These are phyloP conservation scores for Leptodactylus fallax DNA, from an alignment of 2,797 vertebrate species.

Conservation along the genomic window DNA sequence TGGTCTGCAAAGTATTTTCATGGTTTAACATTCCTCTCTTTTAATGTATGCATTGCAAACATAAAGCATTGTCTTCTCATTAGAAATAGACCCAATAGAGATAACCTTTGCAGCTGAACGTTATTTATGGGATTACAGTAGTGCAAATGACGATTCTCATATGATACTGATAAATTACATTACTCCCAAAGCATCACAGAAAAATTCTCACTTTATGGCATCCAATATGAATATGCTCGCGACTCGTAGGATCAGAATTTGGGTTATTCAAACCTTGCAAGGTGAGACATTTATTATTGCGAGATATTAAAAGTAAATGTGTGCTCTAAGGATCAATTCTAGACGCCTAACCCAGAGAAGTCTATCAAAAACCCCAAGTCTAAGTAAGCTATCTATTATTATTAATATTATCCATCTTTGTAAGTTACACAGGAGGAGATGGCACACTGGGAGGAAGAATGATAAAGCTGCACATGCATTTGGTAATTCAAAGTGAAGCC, in stretches of 20 bases:
- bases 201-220: background rate
- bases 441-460: slow-evolving; percentile 71
- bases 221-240: background rate
- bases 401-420: slow-evolving; percentile 71
- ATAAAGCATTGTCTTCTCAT: background rate
- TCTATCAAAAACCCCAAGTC: slow-evolving; percentile 35
- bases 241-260: background rate
- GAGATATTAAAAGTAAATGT: background rate
- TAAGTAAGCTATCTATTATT: slow-evolving; percentile 71
- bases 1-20: background rate
- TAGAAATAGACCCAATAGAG: background rate
- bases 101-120: background rate
- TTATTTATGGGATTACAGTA: background rate
- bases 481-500: slow-evolving; percentile 80
- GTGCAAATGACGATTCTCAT: background rate
- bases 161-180: background rate
- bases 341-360: background rate
- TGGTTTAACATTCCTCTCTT: background rate
- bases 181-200: background rate
- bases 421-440: slow-evolving; percentile 72
- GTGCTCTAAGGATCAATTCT: slow-evolving; percentile 8
- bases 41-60: background rate
- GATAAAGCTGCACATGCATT: slow-evolving; percentile 75
- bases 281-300: background rate
- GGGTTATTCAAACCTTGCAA: background rate